Evolutionary conservation across 2,888 invertebrate species (phyloP).

Genomic region (Cerastoderma edule): DNA sequence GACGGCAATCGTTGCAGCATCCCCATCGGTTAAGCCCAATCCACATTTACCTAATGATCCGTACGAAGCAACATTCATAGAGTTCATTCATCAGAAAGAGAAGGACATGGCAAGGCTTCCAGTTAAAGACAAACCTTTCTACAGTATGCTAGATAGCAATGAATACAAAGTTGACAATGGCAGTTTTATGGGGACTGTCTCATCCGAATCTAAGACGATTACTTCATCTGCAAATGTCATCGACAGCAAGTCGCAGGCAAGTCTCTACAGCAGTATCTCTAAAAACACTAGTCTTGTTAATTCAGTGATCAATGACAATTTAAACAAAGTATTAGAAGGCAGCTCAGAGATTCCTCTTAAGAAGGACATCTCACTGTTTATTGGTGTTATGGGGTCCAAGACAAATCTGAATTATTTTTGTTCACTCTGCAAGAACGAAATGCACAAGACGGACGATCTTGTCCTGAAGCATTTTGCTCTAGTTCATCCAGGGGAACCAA

Average conservation of each 20-base stretch:
- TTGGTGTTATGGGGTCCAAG: slow-evolving; percentile 15
- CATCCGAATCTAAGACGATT: not conserved
- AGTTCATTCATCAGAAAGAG: slow-evolving; percentile 46
- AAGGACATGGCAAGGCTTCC: not conserved
- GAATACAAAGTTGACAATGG: slow-evolving; percentile 34
- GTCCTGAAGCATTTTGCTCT: slow-evolving; percentile 66
- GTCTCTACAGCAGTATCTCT: slow-evolving; percentile 14
- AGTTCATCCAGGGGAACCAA: slow-evolving; percentile 67
- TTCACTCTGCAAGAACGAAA: slow-evolving; percentile 68
- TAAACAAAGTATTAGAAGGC: not conserved
- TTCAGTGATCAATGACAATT: not conserved
- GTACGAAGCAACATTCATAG: slow-evolving; percentile 55
- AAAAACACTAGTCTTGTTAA: slow-evolving; percentile 10
- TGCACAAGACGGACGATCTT: slow-evolving; percentile 57
- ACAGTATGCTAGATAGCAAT: slow-evolving; percentile 11
- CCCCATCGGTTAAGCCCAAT: slow-evolving; percentile 18
- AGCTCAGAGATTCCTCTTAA: not conserved
- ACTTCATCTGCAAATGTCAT: not conserved
- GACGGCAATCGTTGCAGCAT: not conserved
- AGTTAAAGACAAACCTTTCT: slow-evolving; percentile 15
- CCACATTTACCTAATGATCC: slow-evolving; percentile 42
- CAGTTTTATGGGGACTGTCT: slow-evolving; percentile 31
- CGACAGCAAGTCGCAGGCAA: slow-evolving; percentile 1
- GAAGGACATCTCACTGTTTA: slow-evolving; percentile 15
- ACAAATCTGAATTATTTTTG: slow-evolving; percentile 65